Conservation (phyloP, 2,888 invertebrate genomes). For the Platycheirus rosarum region DNA sequence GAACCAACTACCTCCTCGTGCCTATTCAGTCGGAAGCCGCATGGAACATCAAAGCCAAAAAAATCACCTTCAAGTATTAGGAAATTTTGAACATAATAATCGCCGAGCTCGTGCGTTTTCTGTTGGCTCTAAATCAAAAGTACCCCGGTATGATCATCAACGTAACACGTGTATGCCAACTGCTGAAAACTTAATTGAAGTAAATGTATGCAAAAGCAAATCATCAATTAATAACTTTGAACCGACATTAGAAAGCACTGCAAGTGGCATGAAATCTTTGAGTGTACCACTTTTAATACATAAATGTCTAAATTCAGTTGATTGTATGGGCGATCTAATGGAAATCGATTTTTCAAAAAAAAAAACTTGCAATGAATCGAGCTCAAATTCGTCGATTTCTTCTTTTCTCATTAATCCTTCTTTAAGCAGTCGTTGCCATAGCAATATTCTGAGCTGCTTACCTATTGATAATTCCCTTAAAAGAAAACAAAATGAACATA, state of each 20-base stretch:
- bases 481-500: slow-evolving; percentile 64
- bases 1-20: slow-evolving; percentile 86
- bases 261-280: slow-evolving; percentile 84
- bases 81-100: slow-evolving; percentile 82
- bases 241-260: slow-evolving; percentile 61
- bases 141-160: slow-evolving; percentile 80
- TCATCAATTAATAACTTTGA: slow-evolving; percentile 75
- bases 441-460: slow-evolving; percentile 45
- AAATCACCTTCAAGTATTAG: slow-evolving; percentile 82
- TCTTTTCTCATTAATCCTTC: slow-evolving; percentile 44
- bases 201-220: slow-evolving; percentile 76
- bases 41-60: slow-evolving; percentile 86
- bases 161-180: slow-evolving; percentile 78
- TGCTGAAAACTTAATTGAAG: slow-evolving; percentile 70
- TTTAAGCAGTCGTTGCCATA: slow-evolving; percentile 51
- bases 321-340: slow-evolving; percentile 91
- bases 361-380: slow-evolving; percentile 76
- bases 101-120: slow-evolving; percentile 89
- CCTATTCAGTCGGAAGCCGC: slow-evolving; percentile 93
- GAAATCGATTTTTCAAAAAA: slow-evolving; percentile 89
- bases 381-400: slow-evolving; percentile 53
- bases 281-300: slow-evolving; percentile 87
- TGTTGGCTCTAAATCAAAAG: slow-evolving; percentile 88
- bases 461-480: slow-evolving; percentile 37
- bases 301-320: slow-evolving; percentile 84